A percentile compares a stretch with the other conserved stretches of the same genome.
Evolutionary conservation across 2,888 invertebrate genomes (phyloP).

Genomic region (Blera fallax): DNA sequence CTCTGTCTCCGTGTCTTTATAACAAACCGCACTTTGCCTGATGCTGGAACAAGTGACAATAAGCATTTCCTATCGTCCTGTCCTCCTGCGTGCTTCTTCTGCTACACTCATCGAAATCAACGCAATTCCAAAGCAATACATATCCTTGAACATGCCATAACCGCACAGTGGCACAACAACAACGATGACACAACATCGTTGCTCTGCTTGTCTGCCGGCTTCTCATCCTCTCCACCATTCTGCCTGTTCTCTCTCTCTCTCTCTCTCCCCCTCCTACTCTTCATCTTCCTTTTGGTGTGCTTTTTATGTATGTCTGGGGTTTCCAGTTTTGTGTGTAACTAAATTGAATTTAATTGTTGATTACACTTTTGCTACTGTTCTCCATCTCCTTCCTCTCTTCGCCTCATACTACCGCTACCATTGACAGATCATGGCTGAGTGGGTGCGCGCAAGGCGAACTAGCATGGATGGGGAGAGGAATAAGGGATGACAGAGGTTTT

Average conservation of each 20-base stretch:
- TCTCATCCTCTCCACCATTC: not conserved
- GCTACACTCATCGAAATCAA: not conserved
- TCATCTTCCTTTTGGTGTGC: slow-evolving; percentile 1
- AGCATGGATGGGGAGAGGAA: not conserved
- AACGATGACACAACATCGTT: slow-evolving; percentile 51
- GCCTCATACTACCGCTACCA: not conserved
- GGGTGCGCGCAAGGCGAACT: slow-evolving; percentile 9
- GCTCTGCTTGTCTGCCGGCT: slow-evolving; percentile 18
- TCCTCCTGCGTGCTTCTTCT: not conserved
- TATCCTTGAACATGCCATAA: slow-evolving; percentile 53
- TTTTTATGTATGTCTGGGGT: slow-evolving; percentile 63
- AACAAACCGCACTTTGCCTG: slow-evolving; percentile 64
- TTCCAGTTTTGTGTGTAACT: slow-evolving; percentile 72
- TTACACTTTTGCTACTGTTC: slow-evolving; percentile 71
- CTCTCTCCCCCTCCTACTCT: not conserved
- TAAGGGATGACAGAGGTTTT: slow-evolving; percentile 47
- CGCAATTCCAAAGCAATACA: slow-evolving; percentile 44
- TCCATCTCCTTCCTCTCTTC: slow-evolving; percentile 20
- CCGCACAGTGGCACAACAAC: slow-evolving; percentile 59
- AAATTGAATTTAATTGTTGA: slow-evolving; percentile 73
- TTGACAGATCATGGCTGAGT: slow-evolving; percentile 67
- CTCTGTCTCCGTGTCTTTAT: slow-evolving; percentile 28
- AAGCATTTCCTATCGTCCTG: slow-evolving; percentile 32
- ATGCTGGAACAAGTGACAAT: slow-evolving; percentile 70
- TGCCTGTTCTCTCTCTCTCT: not conserved